Conservation (phyloP, 2,888 invertebrate genomes). For the Masnerella sp. region DNA sequence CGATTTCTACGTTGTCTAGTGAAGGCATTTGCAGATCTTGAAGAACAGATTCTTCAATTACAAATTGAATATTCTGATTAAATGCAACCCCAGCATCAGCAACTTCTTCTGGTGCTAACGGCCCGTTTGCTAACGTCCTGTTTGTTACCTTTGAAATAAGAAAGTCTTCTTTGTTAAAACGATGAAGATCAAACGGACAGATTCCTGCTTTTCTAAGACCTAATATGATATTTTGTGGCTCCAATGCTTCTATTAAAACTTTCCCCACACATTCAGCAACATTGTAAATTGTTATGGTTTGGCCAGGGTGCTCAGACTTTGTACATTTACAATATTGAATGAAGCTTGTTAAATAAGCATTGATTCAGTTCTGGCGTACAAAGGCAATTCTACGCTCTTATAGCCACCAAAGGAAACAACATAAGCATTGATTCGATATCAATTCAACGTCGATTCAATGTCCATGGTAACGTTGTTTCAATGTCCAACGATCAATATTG, state of each 20-base stretch:
- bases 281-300: constrained; percentile 67
- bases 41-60: neutral
- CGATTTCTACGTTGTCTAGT: neutral
- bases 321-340: too few relatives aligned
- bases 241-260: constrained; percentile 70
- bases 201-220: constrained; percentile 72
- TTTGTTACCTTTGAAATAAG: constrained; percentile 59
- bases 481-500: too few relatives aligned
- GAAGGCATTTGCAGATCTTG: neutral
- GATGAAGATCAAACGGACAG: constrained; percentile 64
- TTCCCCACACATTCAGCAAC: constrained; percentile 70
- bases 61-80: constrained; percentile 1
- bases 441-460: too few relatives aligned
- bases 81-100: neutral
- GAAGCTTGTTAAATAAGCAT: too few relatives aligned
- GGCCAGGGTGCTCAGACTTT: constrained; percentile 20
- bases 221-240: constrained; percentile 68
- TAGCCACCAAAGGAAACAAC: too few relatives aligned
- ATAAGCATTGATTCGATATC: too few relatives aligned
- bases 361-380: too few relatives aligned
- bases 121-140: neutral
- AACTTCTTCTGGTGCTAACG: neutral
- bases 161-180: constrained; percentile 43
- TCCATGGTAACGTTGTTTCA: too few relatives aligned
- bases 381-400: neutral